phyloP scores from a whole-genome alignment of 2,797 vertebrate genomes.

The Chromobotia macracanthus region DNA sequence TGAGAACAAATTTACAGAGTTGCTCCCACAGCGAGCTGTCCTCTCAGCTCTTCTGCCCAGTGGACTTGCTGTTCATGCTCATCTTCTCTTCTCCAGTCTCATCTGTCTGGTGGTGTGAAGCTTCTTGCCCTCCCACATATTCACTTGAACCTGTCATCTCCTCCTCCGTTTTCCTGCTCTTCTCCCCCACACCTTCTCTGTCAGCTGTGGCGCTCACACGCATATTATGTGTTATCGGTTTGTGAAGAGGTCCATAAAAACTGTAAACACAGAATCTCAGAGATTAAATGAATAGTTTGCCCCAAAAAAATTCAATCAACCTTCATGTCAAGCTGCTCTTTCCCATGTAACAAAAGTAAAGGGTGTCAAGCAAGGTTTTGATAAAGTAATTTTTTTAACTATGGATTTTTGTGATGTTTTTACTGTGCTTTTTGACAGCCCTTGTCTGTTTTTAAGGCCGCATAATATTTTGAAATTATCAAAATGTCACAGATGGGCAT shows the following conservation, averaged over 20 bases:
- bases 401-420: too few relatives aligned
- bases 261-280: slow-evolving; percentile 1
- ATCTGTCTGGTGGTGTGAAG: slow-evolving; percentile 22
- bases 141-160: slow-evolving; percentile 17
- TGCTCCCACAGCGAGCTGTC: neutral
- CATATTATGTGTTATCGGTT: neutral
- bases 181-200: slow-evolving; percentile 25
- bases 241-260: neutral
- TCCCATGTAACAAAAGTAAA: too few relatives aligned
- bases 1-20: neutral
- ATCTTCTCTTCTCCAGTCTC: slow-evolving; percentile 21
- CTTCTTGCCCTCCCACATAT: slow-evolving; percentile 40
- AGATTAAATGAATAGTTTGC: neutral
- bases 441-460: too few relatives aligned
- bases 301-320: too few relatives aligned
- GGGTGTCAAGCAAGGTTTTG: too few relatives aligned
- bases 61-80: slow-evolving; percentile 11
- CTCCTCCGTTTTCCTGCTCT: slow-evolving; percentile 8
- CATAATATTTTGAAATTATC: too few relatives aligned
- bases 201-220: neutral
- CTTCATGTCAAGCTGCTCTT: too few relatives aligned
- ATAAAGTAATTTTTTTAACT: too few relatives aligned
- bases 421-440: too few relatives aligned
- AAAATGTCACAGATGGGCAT: too few relatives aligned
- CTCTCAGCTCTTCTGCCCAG: slow-evolving; percentile 11